Evolutionary conservation across 2,113 vertebrate genomes (phyloP), one percentile per base, ranked within the genome.

Genomic region (Psilopogon haemacephalus): DNA sequence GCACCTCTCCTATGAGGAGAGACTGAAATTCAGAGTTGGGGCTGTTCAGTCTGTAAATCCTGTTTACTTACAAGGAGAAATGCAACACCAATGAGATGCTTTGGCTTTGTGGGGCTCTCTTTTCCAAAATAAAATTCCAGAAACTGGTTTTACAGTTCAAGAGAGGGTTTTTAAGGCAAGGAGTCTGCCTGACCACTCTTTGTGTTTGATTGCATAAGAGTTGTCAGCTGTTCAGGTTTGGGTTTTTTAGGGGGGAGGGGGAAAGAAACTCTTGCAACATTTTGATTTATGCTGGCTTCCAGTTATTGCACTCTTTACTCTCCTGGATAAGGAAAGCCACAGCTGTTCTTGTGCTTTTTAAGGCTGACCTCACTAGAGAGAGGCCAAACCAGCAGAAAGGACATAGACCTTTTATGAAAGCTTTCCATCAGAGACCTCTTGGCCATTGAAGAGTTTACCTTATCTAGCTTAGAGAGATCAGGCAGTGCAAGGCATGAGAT

Each of bases 141-240:
- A 60, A 89, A 88, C n/a, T 82, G 62, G 59, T 67, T 95, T 77
- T 82, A 93, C 73, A 56, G 44, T 94, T 93, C 50, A 63, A 28
- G 50, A 90, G 64, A 79, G n/a, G 20, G 20, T 55, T 84, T 91
- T 95, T 91, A 72, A 86, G 90, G 72, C 58, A 84, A 56, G 32
- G 67, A 90, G 71, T 76, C 79, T 65, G 72, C 83, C 59, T 82
- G 72, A 42, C 60, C 95, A 3, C 42, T 87, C 86, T 84, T 89
- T 74, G 32, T 87, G 80, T 85, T 64, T 23, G 69, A 32, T 96
- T 97, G 96, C 89, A 38, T 94, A 96, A 97, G 81, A 92, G 83
- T 73, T 74, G 88, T 95, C 96, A 96, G 93, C 89, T 92, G 44
- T 44, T 91, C 83, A 84, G 64, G 60, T 58, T 68, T 35, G 50